Percentiles rank a stretch among this genome's conserved stretches.
phyloP scores from a whole-genome alignment of 2,888 invertebrate genomes.

The Diarsia mendica region DNA sequence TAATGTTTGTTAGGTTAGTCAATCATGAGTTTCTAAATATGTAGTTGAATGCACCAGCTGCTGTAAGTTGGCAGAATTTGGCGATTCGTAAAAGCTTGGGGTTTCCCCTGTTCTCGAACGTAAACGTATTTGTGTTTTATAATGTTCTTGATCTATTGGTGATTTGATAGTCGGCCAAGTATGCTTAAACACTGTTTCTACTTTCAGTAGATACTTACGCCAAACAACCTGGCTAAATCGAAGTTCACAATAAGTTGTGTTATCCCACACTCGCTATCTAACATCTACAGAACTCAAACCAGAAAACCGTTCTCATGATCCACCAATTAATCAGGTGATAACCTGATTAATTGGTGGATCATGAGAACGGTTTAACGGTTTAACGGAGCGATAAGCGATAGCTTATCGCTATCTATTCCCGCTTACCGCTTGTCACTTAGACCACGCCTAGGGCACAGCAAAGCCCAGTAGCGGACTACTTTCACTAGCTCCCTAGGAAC shows the following conservation, averaged over 20 bases:
- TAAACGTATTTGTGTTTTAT: background rate
- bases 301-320: background rate
- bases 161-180: background rate
- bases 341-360: too few species aligned
- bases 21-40: constrained; percentile 16
- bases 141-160: background rate
- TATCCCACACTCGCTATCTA: background rate
- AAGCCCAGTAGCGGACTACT: constrained; percentile 89
- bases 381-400: too few species aligned
- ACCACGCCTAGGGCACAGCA: constrained; percentile 68
- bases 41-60: background rate
- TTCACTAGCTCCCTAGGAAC: constrained; percentile 85
- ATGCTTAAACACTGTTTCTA: background rate
- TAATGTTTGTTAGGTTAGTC: constrained; percentile 2
- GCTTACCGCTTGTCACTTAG: constrained; percentile 60
- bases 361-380: too few species aligned
- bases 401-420: constrained; percentile 4
- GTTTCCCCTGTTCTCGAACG: background rate
- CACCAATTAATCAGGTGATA: constrained; percentile 1
- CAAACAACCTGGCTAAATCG: background rate
- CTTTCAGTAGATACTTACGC: too few species aligned
- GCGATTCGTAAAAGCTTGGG: too few species aligned
- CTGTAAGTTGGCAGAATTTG: background rate
- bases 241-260: background rate
- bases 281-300: background rate